Conservation (phyloP, 1,140 invertebrate genomes). For the Drosophila jambulina region DNA sequence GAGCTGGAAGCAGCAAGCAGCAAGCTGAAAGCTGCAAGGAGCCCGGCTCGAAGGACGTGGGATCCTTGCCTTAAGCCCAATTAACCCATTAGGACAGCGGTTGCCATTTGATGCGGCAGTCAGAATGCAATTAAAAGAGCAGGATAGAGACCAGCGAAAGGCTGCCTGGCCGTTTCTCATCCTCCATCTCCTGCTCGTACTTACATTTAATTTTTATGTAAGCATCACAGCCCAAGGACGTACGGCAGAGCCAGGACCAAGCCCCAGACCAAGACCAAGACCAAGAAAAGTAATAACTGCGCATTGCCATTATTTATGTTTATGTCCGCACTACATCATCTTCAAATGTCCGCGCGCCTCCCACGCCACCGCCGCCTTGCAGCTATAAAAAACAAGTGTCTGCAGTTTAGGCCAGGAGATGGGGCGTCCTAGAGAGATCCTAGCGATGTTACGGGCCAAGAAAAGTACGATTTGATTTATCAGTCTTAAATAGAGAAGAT, state of each 20-base stretch:
- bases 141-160: slow-evolving; percentile 28
- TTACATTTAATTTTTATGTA: slow-evolving; percentile 77
- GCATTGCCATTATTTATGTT: slow-evolving; percentile 82
- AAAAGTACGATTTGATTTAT: slow-evolving; percentile 4
- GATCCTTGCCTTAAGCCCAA: slow-evolving; percentile 68
- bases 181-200: slow-evolving; percentile 14
- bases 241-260: slow-evolving; percentile 11
- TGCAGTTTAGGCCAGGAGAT: slow-evolving; percentile 21
- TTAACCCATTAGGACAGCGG: slow-evolving; percentile 72
- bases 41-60: slow-evolving; percentile 8
- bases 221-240: slow-evolving; percentile 64
- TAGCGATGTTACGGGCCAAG: slow-evolving; percentile 19
- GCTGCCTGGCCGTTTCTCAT: slow-evolving; percentile 6
- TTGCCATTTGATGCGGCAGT: slow-evolving; percentile 67
- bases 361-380: slow-evolving; percentile 18
- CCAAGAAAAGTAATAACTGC: slow-evolving; percentile 78
- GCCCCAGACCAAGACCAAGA: slow-evolving; percentile 14
- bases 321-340: slow-evolving; percentile 82
- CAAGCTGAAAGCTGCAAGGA: background rate
- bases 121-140: slow-evolving; percentile 75
- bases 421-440: slow-evolving; percentile 7
- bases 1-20: background rate
- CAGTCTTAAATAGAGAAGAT: too few relatives aligned
- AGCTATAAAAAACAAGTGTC: slow-evolving; percentile 79
- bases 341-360: slow-evolving; percentile 70